Evolutionary conservation across 1,140 invertebrate species (phyloP).

Genomic region (Trachymyrmex cornetzi): DNA sequence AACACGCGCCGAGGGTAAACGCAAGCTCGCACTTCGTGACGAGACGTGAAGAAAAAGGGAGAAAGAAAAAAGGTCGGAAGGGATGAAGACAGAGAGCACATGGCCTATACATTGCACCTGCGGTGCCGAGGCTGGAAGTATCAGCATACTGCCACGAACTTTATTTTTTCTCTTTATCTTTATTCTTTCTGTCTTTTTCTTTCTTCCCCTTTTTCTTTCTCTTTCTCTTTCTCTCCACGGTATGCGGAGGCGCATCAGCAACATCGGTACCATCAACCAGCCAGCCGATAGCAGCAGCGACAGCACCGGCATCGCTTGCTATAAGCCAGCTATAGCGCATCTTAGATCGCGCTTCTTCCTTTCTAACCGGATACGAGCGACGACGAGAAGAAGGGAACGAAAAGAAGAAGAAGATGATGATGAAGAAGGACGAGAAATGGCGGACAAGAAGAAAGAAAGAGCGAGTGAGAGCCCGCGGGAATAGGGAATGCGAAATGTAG

Average conservation of each 20-base stretch:
- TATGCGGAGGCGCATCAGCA: constrained; percentile 25
- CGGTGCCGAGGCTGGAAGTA: constrained; percentile 71
- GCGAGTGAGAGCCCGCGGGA: constrained; percentile 66
- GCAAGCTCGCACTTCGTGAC: constrained; percentile 50
- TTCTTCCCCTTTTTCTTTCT: not conserved
- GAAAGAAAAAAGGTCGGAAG: not conserved
- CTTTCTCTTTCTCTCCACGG: not conserved
- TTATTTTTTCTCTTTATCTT: constrained; percentile 67
- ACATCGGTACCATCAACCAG: constrained; percentile 51
- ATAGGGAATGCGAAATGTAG: constrained; percentile 79
- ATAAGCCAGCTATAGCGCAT: constrained; percentile 17
- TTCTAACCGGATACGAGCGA: constrained; percentile 13
- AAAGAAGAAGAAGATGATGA: not conserved
- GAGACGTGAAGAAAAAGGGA: not conserved
- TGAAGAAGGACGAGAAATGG: not conserved
- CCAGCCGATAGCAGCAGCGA: constrained; percentile 27
- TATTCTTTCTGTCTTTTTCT: not conserved
- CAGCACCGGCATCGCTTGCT: constrained; percentile 25
- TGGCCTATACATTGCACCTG: constrained; percentile 72
- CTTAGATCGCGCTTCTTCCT: constrained; percentile 53
- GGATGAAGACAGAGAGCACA: constrained; percentile 21
- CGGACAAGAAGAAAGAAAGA: constrained; percentile 18
- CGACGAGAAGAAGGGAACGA: not conserved
- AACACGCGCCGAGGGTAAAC: constrained; percentile 46
- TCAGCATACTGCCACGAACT: constrained; percentile 79